Conservation (phyloP, 2,797 vertebrate species). For the Oreochromis grahami region DNA sequence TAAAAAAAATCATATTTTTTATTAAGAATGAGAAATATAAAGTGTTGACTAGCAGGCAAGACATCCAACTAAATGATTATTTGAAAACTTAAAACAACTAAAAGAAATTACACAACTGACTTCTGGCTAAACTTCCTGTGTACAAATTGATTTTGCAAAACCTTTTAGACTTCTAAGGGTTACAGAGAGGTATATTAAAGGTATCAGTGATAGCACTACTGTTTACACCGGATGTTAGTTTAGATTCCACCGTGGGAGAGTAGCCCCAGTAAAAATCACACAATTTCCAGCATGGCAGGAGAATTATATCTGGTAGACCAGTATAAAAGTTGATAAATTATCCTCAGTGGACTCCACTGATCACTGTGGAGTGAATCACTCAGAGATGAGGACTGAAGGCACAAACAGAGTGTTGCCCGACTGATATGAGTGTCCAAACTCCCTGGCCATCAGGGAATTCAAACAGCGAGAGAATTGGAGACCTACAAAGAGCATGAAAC, state of each 20-base stretch:
- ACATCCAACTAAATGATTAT: not conserved
- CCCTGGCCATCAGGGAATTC: slow-evolving; percentile 22
- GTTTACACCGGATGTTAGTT: not conserved
- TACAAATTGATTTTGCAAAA: not conserved
- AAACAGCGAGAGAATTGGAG: slow-evolving; percentile 33
- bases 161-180: not conserved
- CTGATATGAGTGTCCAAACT: slow-evolving; percentile 27
- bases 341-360: slow-evolving; percentile 40
- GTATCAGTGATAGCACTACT: not conserved
- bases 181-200: not conserved
- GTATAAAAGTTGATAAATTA: slow-evolving; percentile 54
- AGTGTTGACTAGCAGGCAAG: not conserved
- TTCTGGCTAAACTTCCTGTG: not conserved
- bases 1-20: not conserved
- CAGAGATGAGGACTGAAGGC: slow-evolving; percentile 27
- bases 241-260: not conserved
- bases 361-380: slow-evolving; percentile 41
- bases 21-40: not conserved
- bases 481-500: slow-evolving; percentile 19
- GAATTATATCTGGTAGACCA: slow-evolving; percentile 28
- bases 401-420: slow-evolving; percentile 7
- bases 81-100: not conserved
- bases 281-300: slow-evolving; percentile 20
- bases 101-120: not conserved
- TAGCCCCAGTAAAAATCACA: slow-evolving; percentile 3